Conservation (phyloP, 2,888 invertebrate species). For the Ormyrus thymus region DNA sequence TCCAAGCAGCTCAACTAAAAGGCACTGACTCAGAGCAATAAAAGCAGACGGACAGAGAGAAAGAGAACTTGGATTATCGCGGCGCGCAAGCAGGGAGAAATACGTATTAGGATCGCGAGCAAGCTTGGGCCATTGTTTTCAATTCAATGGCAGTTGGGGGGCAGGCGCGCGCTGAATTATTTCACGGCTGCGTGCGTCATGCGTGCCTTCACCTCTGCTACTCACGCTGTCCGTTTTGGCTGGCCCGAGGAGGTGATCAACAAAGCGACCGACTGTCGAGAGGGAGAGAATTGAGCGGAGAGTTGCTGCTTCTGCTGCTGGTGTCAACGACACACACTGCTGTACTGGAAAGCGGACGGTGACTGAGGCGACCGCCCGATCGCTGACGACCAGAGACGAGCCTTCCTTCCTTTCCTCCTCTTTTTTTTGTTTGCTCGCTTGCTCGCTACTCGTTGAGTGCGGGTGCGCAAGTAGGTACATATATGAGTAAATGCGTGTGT, state of each 20-base stretch:
- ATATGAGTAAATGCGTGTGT: not conserved
- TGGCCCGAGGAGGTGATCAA: conserved; percentile 18
- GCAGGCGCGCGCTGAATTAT: conserved; percentile 42
- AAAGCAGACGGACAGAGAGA: no score
- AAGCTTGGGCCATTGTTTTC: conserved; percentile 45
- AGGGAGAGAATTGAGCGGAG: no score
- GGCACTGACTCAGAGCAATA: no score
- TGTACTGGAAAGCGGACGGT: conserved; percentile 38
- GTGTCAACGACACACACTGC: conserved; percentile 28
- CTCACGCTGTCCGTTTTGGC: conserved; percentile 36
- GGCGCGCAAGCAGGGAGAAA: no score
- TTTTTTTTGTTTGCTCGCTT: no score
- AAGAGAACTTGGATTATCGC: no score
- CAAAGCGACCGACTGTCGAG: conserved; percentile 20
- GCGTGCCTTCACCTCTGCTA: conserved; percentile 5
- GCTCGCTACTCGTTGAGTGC: not conserved
- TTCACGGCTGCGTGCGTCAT: conserved; percentile 49
- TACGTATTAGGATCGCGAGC: no score
- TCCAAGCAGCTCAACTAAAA: not conserved
- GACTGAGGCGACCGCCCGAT: conserved; percentile 9
- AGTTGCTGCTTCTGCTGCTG: not conserved
- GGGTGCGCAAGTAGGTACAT: not conserved
- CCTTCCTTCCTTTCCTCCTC: no score
- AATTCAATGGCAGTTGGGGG: conserved; percentile 45
- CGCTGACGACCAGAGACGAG: no score